These are phyloP conservation scores for Rotaria socialis DNA, from an alignment of 2,888 invertebrate species.

Conservation along the genomic window DNA sequence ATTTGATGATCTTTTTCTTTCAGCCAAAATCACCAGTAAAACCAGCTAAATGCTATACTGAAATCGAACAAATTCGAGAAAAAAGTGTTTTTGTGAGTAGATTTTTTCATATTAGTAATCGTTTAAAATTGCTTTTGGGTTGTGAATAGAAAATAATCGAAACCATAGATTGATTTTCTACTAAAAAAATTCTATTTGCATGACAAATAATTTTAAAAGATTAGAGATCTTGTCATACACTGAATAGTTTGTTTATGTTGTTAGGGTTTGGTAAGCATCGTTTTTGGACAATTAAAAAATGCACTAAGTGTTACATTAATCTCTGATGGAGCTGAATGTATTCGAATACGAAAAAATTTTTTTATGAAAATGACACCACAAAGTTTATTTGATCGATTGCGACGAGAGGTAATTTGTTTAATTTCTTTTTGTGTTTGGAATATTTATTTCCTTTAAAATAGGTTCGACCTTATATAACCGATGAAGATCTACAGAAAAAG, in stretches of 20 bases:
- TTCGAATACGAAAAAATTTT: constrained; percentile 56
- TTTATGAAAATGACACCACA: constrained; percentile 52
- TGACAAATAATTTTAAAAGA: no score
- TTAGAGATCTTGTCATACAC: no score
- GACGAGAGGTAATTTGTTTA: not conserved
- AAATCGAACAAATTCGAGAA: constrained; percentile 12
- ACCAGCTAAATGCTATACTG: not conserved
- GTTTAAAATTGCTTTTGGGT: no score
- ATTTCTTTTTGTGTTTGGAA: not conserved
- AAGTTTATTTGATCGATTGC: constrained; percentile 16
- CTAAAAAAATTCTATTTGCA: no score
- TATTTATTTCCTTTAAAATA: not conserved
- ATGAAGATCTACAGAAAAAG: constrained; percentile 23
- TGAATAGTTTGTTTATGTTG: not conserved
- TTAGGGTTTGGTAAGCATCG: constrained; percentile 52
- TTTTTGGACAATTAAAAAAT: constrained; percentile 49
- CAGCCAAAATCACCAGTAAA: not conserved
- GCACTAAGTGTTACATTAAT: constrained; percentile 53
- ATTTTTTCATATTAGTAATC: no score
- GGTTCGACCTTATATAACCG: constrained; percentile 4
- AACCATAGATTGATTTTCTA: no score
- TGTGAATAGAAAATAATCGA: no score
- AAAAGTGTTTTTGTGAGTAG: constrained; percentile 23
- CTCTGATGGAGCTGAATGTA: constrained; percentile 57
- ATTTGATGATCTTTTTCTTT: not conserved